These are phyloP conservation scores for Motacilla alba DNA, from an alignment of 2,113 vertebrate species.

Conservation along the genomic window DNA sequence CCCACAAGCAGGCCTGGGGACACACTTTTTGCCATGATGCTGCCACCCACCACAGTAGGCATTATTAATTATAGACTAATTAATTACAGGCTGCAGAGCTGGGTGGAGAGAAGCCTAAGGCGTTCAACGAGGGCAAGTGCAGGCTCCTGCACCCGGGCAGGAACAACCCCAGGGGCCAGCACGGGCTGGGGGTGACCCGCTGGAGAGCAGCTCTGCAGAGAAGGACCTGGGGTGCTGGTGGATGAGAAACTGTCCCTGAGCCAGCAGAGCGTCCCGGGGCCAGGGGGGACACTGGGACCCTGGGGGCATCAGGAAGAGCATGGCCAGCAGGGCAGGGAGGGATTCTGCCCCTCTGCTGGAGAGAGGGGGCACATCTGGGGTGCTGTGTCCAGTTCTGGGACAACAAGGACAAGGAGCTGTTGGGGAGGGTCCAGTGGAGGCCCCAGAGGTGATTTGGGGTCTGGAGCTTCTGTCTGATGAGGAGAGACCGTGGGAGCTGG, in stretches of 20 bases:
- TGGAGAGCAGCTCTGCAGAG: not conserved
- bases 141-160: not conserved
- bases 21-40: not conserved
- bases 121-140: not conserved
- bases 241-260: not conserved
- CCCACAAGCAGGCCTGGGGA: not conserved
- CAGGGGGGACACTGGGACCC: not conserved
- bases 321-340: not conserved
- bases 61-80: not conserved
- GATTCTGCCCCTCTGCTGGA: not conserved
- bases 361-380: not conserved
- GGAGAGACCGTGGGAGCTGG: not conserved
- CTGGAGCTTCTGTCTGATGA: not conserved
- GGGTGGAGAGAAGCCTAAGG: not conserved
- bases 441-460: not conserved
- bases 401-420: not conserved
- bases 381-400: not conserved
- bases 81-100: not conserved
- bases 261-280: not conserved
- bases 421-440: not conserved
- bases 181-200: not conserved
- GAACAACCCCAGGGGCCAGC: not conserved
- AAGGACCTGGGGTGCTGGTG: not conserved
- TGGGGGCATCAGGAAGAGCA: fast-evolving
- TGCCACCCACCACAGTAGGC: not conserved